phyloP scores from a whole-genome alignment of 1,140 invertebrate genomes.

The Oppia nitens region DNA sequence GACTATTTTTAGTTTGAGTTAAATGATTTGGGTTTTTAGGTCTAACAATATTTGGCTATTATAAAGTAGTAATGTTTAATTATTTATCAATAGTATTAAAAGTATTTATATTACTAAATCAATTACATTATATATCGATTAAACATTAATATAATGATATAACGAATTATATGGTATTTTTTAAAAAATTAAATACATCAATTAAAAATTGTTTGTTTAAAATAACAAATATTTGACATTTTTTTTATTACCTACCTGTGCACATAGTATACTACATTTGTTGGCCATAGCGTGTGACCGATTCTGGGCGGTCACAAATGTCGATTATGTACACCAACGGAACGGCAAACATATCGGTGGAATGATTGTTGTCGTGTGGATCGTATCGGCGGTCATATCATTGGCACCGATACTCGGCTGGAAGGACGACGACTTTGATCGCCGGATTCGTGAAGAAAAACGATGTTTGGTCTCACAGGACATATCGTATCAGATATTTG shows the following conservation, averaged over 20 bases:
- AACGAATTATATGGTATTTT: background rate
- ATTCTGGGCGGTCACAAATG: constrained; percentile 90
- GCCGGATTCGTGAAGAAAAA: constrained; percentile 49
- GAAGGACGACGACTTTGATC: constrained; percentile 20
- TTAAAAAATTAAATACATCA: background rate
- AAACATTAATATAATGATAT: background rate
- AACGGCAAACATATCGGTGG: constrained; percentile 51
- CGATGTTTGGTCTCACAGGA: constrained; percentile 65
- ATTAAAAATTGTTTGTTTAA: background rate
- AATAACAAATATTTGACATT: background rate
- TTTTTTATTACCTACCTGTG: background rate
- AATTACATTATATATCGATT: no score
- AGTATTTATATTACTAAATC: no score
- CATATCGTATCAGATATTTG: constrained; percentile 53
- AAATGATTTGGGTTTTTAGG: no score
- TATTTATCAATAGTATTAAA: no score
- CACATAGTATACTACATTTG: constrained; percentile 54
- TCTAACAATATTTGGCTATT: no score
- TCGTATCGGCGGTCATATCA: constrained; percentile 65
- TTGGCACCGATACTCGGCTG: constrained; percentile 64
- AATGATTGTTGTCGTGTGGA: constrained; percentile 79
- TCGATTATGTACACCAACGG: constrained; percentile 81
- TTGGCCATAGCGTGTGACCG: constrained; percentile 83
- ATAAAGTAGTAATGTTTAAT: no score
- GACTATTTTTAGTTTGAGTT: no score